These are phyloP conservation scores for Parauchenoglanis punctatus DNA, from an alignment of 2,797 vertebrate species.

Conservation along the genomic window DNA sequence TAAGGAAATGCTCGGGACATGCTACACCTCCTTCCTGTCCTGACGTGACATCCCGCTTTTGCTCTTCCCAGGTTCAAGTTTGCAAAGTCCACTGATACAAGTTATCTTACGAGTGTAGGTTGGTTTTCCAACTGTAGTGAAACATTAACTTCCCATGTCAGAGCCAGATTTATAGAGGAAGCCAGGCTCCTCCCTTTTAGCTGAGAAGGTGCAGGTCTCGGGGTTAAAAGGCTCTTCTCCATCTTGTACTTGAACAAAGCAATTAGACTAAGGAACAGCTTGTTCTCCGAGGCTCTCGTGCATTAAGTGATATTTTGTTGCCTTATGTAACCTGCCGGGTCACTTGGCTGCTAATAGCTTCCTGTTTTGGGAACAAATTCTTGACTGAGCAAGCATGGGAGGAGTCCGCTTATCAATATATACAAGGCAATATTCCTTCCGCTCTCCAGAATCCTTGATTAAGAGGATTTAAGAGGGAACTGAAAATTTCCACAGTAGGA, in stretches of 20 bases:
- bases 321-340: slow-evolving; percentile 32
- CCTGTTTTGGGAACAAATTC: slow-evolving; percentile 43
- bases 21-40: background rate
- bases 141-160: background rate
- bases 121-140: background rate
- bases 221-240: slow-evolving; percentile 34
- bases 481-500: background rate
- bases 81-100: background rate
- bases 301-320: slow-evolving; percentile 22
- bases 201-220: slow-evolving; percentile 12
- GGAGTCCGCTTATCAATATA: slow-evolving; percentile 58
- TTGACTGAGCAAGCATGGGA: slow-evolving; percentile 16
- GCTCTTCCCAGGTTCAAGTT: background rate
- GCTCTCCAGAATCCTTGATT: slow-evolving; percentile 37
- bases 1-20: background rate
- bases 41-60: background rate
- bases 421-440: slow-evolving; percentile 60
- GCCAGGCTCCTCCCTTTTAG: slow-evolving; percentile 4
- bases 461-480: background rate
- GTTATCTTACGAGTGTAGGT: background rate
- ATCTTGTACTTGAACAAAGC: slow-evolving; percentile 3
- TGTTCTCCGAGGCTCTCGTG: slow-evolving; percentile 25
- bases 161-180: slow-evolving; percentile 4
- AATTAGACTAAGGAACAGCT: slow-evolving; percentile 16
- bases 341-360: slow-evolving; percentile 29